phyloP scores from a whole-genome alignment of 2,113 vertebrate species.

The Elephantulus edwardii region DNA sequence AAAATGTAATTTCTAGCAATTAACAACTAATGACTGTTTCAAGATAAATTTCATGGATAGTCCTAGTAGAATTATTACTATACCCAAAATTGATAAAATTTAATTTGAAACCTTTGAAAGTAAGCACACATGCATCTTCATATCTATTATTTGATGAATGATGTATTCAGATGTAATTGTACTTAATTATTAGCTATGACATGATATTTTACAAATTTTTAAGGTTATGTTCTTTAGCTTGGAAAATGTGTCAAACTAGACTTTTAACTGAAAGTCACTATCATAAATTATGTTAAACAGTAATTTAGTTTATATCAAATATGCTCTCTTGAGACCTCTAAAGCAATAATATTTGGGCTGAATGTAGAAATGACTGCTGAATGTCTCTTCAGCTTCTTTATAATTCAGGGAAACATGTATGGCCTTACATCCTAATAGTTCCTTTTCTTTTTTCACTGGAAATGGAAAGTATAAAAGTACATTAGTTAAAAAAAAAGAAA shows the following conservation, averaged over 20 bases:
- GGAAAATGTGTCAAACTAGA: not conserved
- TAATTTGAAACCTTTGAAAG: not conserved
- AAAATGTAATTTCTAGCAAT: not conserved
- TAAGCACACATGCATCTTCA: not conserved
- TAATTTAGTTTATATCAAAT: conserved; percentile 14
- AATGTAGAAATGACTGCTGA: conserved; percentile 18
- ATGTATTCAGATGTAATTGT: not conserved
- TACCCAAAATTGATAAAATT: not conserved
- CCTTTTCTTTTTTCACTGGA: not conserved
- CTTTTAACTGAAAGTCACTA: not conserved
- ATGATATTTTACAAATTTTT: conserved; percentile 23
- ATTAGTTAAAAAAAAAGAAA: no score
- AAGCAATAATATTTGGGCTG: not conserved
- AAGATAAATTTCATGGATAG: not conserved
- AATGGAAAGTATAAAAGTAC: not conserved
- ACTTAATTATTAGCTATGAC: not conserved
- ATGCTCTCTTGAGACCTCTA: not conserved
- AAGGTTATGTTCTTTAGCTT: not conserved
- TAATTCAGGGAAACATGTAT: not conserved
- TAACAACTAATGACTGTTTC: not conserved
- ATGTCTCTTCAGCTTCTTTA: not conserved
- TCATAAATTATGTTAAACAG: conserved; percentile 21
- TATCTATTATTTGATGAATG: not conserved
- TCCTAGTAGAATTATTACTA: not conserved
- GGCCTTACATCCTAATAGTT: not conserved